Evolutionary conservation across 1,140 invertebrate genomes (phyloP).

Genomic region (Sinella curviseta): DNA sequence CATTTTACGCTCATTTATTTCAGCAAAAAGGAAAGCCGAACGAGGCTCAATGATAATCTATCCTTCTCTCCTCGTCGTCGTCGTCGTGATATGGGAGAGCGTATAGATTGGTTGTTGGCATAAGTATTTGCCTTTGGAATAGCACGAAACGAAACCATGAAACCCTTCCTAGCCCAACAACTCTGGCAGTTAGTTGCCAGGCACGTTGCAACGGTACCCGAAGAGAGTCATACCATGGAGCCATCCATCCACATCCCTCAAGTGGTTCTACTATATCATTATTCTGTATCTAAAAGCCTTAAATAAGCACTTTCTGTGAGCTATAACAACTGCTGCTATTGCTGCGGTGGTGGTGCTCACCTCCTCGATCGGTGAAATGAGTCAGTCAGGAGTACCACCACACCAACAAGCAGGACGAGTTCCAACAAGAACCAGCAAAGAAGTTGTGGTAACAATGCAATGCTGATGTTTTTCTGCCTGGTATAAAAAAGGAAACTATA

Average conservation of each 20-base stretch:
- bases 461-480: too few relatives aligned
- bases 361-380: not conserved
- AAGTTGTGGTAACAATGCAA: too few relatives aligned
- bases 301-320: not conserved
- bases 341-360: not conserved
- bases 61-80: too few relatives aligned
- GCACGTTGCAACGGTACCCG: not conserved
- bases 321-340: not conserved
- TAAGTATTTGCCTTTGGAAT: not conserved
- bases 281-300: not conserved
- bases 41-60: not conserved
- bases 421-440: not conserved
- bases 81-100: not conserved
- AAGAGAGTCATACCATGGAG: not conserved
- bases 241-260: not conserved
- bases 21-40: not conserved
- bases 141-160: not conserved
- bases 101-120: not conserved
- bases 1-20: slow-evolving; percentile 3
- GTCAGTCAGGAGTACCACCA: too few relatives aligned
- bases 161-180: slow-evolving; percentile 4
- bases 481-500: too few relatives aligned
- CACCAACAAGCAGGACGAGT: too few relatives aligned
- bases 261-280: not conserved
- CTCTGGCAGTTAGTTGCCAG: not conserved